phyloP scores from a whole-genome alignment of 2,888 invertebrate species.

The Lasioglossum oenotherae region DNA sequence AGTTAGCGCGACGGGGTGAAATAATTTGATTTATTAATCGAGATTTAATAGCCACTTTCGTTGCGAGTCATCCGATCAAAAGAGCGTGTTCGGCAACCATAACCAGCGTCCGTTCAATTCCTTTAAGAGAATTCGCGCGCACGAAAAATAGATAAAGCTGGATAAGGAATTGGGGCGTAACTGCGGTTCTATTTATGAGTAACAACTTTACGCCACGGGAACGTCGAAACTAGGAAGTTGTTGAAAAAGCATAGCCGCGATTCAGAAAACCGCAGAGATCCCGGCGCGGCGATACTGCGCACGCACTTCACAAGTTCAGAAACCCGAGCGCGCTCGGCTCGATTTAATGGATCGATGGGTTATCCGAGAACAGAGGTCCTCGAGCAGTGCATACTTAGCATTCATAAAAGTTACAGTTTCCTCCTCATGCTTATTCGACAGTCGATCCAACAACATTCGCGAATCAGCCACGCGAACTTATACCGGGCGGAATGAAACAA shows the following conservation, averaged over 20 bases:
- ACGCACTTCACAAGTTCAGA: conserved; percentile 5
- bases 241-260: background rate
- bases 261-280: conserved; percentile 14
- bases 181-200: background rate
- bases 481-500: background rate
- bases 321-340: background rate
- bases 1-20: background rate
- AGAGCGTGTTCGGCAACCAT: conserved; percentile 44
- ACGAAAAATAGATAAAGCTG: conserved; percentile 45
- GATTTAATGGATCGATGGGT: conserved; percentile 32
- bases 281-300: background rate
- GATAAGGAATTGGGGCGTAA: conserved; percentile 54
- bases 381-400: conserved; percentile 22
- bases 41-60: background rate
- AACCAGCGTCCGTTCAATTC: conserved; percentile 23
- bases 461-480: conserved; percentile 22
- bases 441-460: background rate
- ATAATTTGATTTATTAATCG: background rate
- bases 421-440: background rate
- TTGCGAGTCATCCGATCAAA: background rate
- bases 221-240: background rate
- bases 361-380: conserved; percentile 1
- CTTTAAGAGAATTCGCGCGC: conserved; percentile 37
- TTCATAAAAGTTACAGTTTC: conserved; percentile 35
- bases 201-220: background rate